Conservation (phyloP, 53 echinoderm and acorn worm genomes). For the Hippasteria phrygiana region DNA sequence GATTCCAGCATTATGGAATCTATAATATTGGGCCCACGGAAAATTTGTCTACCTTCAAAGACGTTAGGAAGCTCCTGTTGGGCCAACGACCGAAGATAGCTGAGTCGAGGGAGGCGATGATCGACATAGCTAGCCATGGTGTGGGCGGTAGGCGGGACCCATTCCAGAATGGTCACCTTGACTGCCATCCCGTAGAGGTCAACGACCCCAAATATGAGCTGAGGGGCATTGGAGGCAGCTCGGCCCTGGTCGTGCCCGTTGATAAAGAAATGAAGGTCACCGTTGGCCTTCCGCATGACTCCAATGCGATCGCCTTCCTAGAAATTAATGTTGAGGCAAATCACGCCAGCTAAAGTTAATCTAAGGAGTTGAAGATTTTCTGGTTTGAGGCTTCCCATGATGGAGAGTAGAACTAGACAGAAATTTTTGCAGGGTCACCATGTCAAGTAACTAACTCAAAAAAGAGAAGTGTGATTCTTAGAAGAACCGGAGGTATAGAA, state of each 20-base stretch:
- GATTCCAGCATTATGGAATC: too few species aligned
- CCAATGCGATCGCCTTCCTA: slow-evolving; percentile 88
- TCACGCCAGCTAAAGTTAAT: too few species aligned
- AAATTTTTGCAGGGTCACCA: too few species aligned
- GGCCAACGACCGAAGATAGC: slow-evolving; percentile 83
- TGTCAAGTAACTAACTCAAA: too few species aligned
- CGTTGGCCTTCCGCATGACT: slow-evolving; percentile 85
- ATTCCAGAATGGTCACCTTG: slow-evolving; percentile 84
- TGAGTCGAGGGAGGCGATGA: slow-evolving; percentile 78
- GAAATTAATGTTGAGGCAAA: too few species aligned
- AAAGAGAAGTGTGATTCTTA: too few species aligned
- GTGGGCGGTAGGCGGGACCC: slow-evolving; percentile 57
- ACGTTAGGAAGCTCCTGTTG: slow-evolving; percentile 85
- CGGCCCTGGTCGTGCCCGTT: slow-evolving; percentile 94
- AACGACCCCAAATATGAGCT: slow-evolving; percentile 89
- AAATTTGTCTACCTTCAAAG: slow-evolving; percentile 76
- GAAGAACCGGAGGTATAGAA: too few species aligned
- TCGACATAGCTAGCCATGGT: slow-evolving; percentile 72
- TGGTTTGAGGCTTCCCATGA: too few species aligned
- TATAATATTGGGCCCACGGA: too few species aligned
- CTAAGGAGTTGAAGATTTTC: too few species aligned
- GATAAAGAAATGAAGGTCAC: slow-evolving; percentile 96
- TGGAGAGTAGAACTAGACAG: too few species aligned
- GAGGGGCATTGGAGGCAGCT: slow-evolving; percentile 78
- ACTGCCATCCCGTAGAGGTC: slow-evolving; percentile 99